Percentiles rank a stretch among this genome's conserved stretches.
Conservation (phyloP, 2,113 vertebrate species). For the Baryphthengus martii region DNA sequence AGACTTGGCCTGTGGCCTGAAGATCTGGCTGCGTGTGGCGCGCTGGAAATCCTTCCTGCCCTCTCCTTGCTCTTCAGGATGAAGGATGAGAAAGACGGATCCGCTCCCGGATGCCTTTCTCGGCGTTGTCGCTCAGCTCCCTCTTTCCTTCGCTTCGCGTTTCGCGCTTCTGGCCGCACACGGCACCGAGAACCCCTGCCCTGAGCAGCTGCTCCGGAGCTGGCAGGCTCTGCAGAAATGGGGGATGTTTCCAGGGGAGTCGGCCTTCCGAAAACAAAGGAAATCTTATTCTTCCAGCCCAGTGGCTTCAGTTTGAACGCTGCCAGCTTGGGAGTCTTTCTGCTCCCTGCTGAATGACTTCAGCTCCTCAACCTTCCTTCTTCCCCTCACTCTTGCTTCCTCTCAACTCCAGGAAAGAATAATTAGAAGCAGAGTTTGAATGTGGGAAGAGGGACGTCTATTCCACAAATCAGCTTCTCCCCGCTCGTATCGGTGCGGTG, state of each 20-base stretch:
- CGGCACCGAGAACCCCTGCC: neutral
- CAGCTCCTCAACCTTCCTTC: neutral
- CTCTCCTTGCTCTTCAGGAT: neutral
- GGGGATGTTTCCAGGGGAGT: neutral
- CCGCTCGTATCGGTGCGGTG: neutral
- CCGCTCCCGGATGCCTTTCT: neutral
- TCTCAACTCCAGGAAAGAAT: neutral
- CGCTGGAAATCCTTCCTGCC: neutral
- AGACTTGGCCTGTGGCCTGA: neutral
- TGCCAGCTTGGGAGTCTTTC: neutral
- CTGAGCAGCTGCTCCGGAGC: neutral
- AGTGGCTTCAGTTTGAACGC: neutral
- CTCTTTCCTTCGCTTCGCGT: neutral
- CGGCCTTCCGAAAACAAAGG: neutral
- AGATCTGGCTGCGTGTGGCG: neutral
- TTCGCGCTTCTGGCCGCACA: fast-evolving
- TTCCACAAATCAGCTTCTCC: neutral
- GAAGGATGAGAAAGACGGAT: neutral
- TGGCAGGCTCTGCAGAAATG: neutral
- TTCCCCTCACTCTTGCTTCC: neutral
- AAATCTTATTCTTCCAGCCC: neutral
- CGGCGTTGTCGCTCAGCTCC: fast-evolving
- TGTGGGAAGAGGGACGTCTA: neutral
- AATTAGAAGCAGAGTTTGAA: neutral
- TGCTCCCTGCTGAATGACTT: neutral